Conservation (phyloP, 2,888 invertebrate species). For the Gari tellinella region DNA sequence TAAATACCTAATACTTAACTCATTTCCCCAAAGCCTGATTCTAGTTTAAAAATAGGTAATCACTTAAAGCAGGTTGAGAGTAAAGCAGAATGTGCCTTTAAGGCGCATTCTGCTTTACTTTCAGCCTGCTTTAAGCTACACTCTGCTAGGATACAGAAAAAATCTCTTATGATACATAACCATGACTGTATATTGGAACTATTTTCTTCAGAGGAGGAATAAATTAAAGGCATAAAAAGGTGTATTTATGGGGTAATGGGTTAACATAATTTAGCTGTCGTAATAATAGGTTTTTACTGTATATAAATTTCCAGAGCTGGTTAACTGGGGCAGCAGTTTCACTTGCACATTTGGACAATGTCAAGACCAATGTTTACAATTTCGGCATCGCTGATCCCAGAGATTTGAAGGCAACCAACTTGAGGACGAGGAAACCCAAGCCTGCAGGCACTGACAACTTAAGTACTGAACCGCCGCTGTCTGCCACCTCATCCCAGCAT, state of each 20-base stretch:
- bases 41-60: too few species aligned
- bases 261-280: not conserved
- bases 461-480: slow-evolving; percentile 2
- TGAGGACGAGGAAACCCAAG: slow-evolving; percentile 32
- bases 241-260: not conserved
- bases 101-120: too few species aligned
- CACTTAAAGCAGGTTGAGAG: too few species aligned
- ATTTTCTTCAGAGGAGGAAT: too few species aligned
- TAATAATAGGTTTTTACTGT: not conserved
- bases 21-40: too few species aligned
- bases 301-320: slow-evolving; percentile 70
- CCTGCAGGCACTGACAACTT: not conserved
- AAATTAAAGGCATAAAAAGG: too few species aligned
- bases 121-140: too few species aligned
- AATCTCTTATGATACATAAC: too few species aligned
- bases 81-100: too few species aligned
- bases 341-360: slow-evolving; percentile 71
- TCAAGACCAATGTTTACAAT: slow-evolving; percentile 76
- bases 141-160: too few species aligned
- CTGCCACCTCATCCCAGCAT: not conserved
- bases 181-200: too few species aligned
- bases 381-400: slow-evolving; percentile 67
- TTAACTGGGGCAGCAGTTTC: slow-evolving; percentile 70
- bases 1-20: too few species aligned
- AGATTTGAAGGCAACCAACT: slow-evolving; percentile 64